Percentiles rank a stretch among this genome's conserved stretches.
These are phyloP conservation scores for Circaetus cinerascens DNA, from an alignment of 2,113 vertebrate genomes.

Conservation along the genomic window DNA sequence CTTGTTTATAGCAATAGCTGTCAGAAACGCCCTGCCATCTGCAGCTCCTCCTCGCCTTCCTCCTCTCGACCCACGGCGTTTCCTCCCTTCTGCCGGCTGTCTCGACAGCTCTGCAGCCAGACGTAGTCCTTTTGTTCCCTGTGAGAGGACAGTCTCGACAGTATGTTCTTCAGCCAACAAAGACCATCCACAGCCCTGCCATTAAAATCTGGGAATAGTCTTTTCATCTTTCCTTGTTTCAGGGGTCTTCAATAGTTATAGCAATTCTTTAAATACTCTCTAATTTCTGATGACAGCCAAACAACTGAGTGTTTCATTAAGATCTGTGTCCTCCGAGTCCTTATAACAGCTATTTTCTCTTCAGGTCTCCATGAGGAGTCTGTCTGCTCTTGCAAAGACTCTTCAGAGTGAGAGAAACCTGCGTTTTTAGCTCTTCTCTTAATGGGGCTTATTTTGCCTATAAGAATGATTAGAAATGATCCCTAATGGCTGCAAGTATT, in stretches of 20 bases:
- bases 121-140: background rate
- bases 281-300: background rate
- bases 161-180: background rate
- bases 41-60: background rate
- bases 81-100: background rate
- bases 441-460: background rate
- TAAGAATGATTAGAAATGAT: background rate
- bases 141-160: background rate
- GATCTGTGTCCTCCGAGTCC: background rate
- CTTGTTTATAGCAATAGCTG: background rate
- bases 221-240: background rate
- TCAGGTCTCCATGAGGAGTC: background rate
- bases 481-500: background rate
- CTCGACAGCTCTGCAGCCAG: background rate
- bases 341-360: background rate
- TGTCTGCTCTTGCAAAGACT: background rate
- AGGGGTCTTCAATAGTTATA: background rate
- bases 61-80: fast-evolving
- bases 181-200: background rate
- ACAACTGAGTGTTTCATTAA: background rate
- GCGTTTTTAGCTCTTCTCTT: background rate
- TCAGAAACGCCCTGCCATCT: background rate
- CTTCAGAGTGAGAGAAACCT: background rate
- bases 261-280: background rate
- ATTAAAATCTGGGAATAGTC: background rate